Conservation (phyloP, 2,797 vertebrate species). For the Allobates femoralis region DNA sequence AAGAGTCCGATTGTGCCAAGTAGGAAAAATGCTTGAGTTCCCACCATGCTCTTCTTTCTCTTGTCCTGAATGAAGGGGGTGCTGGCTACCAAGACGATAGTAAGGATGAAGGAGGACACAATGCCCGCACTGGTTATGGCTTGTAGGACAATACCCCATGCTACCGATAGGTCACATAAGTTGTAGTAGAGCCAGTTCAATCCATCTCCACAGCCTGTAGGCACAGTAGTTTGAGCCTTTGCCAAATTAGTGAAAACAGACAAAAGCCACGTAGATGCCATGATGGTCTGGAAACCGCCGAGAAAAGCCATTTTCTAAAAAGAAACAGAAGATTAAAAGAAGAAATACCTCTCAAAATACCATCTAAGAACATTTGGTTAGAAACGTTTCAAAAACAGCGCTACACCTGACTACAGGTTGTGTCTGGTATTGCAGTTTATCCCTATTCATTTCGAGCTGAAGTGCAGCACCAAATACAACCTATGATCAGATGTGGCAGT, state of each 20-base stretch:
- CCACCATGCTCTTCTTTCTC: constrained; percentile 79
- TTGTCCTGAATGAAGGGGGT: constrained; percentile 82
- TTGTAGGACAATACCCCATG: constrained; percentile 92
- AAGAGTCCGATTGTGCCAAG: constrained; percentile 88
- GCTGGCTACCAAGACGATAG: constrained; percentile 86
- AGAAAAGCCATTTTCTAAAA: constrained; percentile 54
- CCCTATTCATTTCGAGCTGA: not conserved
- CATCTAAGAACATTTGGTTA: not conserved
- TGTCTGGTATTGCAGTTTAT: not conserved
- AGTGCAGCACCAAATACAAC: not conserved
- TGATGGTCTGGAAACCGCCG: constrained; percentile 34
- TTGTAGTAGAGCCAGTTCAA: constrained; percentile 87
- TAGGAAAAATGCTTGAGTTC: constrained; percentile 82
- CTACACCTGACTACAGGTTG: not conserved
- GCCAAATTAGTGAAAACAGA: constrained; percentile 65
- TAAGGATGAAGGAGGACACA: constrained; percentile 81
- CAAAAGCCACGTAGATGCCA: constrained; percentile 62
- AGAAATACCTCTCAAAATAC: not conserved
- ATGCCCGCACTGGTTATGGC: constrained; percentile 82
- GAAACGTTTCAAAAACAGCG: not conserved
- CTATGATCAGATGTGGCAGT: not conserved
- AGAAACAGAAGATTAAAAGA: not conserved
- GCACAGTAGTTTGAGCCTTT: constrained; percentile 61
- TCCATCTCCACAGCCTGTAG: constrained; percentile 78
- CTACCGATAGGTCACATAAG: constrained; percentile 83